phyloP scores from a whole-genome alignment of 2,113 vertebrate genomes.

The Chloebia gouldiae region DNA sequence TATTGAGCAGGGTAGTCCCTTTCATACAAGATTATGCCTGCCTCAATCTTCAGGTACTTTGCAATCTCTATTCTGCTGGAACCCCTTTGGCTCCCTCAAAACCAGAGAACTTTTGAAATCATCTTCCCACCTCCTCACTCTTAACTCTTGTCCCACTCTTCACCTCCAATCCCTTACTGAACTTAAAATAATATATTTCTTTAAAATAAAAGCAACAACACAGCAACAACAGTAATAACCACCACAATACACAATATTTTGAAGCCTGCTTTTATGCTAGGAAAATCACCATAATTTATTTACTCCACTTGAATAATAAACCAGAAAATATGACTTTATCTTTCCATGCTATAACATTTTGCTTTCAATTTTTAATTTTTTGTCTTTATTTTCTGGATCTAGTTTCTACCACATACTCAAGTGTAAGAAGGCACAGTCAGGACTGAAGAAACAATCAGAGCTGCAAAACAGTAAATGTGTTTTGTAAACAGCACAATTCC shows the following conservation, averaged over 20 bases:
- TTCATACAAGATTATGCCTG: not conserved
- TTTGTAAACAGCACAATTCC: not conserved
- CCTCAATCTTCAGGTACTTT: not conserved
- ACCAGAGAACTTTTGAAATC: not conserved
- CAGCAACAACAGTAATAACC: rapidly evolving
- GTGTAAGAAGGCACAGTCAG: not conserved
- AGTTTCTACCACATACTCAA: not conserved
- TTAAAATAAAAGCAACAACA: not conserved
- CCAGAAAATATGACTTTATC: not conserved
- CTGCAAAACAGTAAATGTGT: not conserved
- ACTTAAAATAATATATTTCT: not conserved
- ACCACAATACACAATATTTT: not conserved
- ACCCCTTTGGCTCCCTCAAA: not conserved
- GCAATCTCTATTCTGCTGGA: not conserved
- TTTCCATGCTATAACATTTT: not conserved
- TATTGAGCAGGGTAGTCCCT: not conserved
- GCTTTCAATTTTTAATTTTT: not conserved
- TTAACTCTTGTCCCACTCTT: not conserved
- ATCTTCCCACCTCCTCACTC: not conserved
- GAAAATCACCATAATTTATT: not conserved
- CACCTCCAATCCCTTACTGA: not conserved
- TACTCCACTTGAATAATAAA: not conserved
- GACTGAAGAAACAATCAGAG: not conserved
- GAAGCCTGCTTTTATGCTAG: not conserved
- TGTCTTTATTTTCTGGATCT: not conserved